Percentiles rank a stretch among this genome's conserved stretches.
Evolutionary conservation across 2,797 vertebrate species (phyloP).

Genomic region (Limnodromus scolopaceus): DNA sequence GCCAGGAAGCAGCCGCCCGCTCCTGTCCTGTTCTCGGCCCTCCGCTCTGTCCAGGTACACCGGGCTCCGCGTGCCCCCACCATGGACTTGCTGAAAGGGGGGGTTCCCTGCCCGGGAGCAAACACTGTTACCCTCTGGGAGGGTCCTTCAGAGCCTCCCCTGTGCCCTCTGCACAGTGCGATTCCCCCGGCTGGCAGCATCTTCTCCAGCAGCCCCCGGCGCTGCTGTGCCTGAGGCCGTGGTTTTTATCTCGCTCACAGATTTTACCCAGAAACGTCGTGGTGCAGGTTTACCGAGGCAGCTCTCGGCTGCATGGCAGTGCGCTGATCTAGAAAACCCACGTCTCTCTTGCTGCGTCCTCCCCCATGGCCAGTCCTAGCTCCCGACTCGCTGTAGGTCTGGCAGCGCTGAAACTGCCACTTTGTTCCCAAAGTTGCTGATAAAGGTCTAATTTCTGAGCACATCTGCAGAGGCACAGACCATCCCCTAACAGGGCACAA

Average conservation of each 20-base stretch:
- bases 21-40: conserved; percentile 81
- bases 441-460: not conserved
- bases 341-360: not conserved
- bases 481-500: not conserved
- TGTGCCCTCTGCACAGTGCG: fast-evolving
- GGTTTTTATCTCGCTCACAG: fast-evolving
- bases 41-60: conserved; percentile 87
- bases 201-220: not conserved
- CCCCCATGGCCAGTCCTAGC: not conserved
- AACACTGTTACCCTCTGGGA: not conserved
- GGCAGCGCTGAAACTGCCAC: not conserved
- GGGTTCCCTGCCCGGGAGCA: not conserved
- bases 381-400: not conserved
- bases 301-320: not conserved
- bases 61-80: fast-evolving
- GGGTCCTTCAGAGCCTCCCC: not conserved
- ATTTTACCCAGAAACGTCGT: fast-evolving
- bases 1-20: conserved; percentile 83
- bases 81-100: fast-evolving
- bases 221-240: fast-evolving
- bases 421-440: not conserved
- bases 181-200: not conserved
- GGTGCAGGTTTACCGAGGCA: not conserved
- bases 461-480: fast-evolving
- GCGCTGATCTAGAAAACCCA: not conserved